Conservation (phyloP, 2,797 vertebrate genomes). For the Ptychobarbus kaznakovi region DNA sequence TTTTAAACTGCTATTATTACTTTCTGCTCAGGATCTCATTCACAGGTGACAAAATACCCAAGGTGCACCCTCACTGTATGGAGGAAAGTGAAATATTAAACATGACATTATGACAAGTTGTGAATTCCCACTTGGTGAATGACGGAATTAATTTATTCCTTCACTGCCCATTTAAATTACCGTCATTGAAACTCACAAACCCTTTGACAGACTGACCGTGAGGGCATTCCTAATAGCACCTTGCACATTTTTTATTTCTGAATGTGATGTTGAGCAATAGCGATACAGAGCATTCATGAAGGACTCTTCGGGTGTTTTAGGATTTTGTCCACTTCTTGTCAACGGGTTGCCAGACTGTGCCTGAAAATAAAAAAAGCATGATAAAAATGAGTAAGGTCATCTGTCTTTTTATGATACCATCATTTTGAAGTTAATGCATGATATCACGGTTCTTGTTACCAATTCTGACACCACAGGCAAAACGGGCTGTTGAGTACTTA, state of each 20-base stretch:
- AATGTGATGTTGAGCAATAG: background rate
- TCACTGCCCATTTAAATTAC: conserved; percentile 46
- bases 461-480: background rate
- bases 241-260: background rate
- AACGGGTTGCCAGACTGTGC: background rate
- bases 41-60: conserved; percentile 5
- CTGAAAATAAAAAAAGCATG: background rate
- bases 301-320: background rate
- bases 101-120: conserved; percentile 41
- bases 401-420: conserved; percentile 11
- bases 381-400: conserved; percentile 17
- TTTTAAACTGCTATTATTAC: conserved; percentile 22
- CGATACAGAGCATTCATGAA: background rate
- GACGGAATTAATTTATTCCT: conserved; percentile 41
- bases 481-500: background rate
- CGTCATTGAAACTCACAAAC: conserved; percentile 30
- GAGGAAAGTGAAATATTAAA: conserved; percentile 32
- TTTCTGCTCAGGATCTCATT: background rate
- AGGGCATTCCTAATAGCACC: conserved; percentile 25
- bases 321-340: background rate
- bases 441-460: background rate
- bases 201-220: conserved; percentile 29
- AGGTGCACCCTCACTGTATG: background rate
- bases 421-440: background rate
- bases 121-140: conserved; percentile 32